phyloP scores from a whole-genome alignment of 2,888 invertebrate genomes.

The Rutpela maculata region DNA sequence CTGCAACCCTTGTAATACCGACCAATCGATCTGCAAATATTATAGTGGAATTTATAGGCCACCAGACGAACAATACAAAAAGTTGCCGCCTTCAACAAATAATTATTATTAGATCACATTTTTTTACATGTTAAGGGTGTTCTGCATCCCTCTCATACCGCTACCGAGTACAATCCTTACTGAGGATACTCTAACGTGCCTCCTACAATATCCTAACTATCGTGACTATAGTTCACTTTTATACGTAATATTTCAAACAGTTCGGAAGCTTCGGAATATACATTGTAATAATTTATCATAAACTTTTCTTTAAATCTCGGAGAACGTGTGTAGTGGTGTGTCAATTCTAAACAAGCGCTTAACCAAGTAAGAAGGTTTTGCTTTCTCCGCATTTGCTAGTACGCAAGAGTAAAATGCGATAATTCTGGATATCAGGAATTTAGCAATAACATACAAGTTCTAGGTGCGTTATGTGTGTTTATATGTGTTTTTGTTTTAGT shows the following conservation, averaged over 20 bases:
- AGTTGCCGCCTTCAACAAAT: too few species aligned
- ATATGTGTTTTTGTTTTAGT: neutral
- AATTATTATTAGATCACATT: too few species aligned
- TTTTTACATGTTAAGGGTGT: too few species aligned
- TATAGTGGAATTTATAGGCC: too few species aligned
- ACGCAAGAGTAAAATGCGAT: conserved; percentile 16
- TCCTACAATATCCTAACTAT: too few species aligned
- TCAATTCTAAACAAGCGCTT: conserved; percentile 2
- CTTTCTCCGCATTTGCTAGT: conserved; percentile 8
- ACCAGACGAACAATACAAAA: too few species aligned
- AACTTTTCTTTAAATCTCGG: neutral
- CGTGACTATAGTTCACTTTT: neutral
- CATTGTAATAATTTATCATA: neutral
- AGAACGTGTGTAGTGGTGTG: neutral
- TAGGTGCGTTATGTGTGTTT: neutral
- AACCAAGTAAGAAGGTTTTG: conserved; percentile 3
- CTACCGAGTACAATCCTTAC: too few species aligned
- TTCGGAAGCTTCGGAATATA: neutral
- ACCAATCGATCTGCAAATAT: too few species aligned
- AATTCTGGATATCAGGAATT: conserved; percentile 14
- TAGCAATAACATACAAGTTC: neutral
- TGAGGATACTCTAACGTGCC: too few species aligned
- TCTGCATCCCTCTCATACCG: too few species aligned
- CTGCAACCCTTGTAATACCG: too few species aligned
- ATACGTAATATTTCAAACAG: neutral